These are phyloP conservation scores for Crotalus viridis DNA, from an alignment of 2,113 vertebrate genomes.

Conservation along the genomic window DNA sequence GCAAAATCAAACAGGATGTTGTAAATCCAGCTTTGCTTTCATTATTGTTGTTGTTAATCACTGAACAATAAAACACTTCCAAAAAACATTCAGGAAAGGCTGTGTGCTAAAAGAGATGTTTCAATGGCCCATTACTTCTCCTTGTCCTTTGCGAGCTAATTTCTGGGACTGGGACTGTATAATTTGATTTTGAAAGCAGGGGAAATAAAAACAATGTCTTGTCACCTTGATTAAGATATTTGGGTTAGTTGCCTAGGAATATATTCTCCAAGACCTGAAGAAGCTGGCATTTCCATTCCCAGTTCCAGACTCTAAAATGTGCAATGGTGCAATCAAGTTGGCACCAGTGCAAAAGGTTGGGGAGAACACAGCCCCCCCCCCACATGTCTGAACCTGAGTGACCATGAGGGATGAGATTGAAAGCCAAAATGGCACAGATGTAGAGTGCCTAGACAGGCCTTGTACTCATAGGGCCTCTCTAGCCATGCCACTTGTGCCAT, in stretches of 20 bases:
- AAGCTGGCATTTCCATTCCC: background rate
- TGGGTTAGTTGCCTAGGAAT: background rate
- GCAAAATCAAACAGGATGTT: slow-evolving; percentile 31
- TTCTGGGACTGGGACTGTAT: background rate
- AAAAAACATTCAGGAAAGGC: rapidly evolving
- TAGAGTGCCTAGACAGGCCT: background rate
- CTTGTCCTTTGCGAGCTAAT: background rate
- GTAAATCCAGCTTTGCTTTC: slow-evolving; percentile 22
- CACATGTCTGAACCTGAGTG: background rate
- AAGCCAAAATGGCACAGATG: background rate
- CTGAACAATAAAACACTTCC: background rate
- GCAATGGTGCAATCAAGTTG: background rate
- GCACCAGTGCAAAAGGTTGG: background rate
- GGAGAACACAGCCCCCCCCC: background rate
- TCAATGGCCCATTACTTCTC: background rate
- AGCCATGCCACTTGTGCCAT: background rate
- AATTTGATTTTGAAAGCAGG: background rate
- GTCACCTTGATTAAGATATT: background rate
- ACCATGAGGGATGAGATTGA: background rate
- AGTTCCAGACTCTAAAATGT: background rate
- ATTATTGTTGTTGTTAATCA: background rate
- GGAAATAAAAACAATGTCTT: background rate
- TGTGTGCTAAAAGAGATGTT: background rate
- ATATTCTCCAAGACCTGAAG: background rate
- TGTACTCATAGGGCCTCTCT: background rate